Evolutionary conservation across 2,888 invertebrate species (phyloP), one percentile per base, ranked within the genome.

Genomic region (Noctua fimbriata): DNA sequence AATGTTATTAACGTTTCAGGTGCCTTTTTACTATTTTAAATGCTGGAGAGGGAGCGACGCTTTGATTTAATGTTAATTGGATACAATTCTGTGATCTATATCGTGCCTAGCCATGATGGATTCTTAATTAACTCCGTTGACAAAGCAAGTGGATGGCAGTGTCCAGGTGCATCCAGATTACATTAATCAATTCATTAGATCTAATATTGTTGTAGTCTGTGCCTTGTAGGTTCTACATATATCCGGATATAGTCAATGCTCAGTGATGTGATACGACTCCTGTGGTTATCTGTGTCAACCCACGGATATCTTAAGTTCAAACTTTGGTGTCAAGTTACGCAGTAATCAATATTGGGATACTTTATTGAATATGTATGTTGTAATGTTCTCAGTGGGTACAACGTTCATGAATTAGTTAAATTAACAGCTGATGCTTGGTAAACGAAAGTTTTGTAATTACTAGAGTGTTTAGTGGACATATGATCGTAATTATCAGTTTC

Each of bases 61-160:
- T 75, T 78, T 82, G 69, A 73, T 79, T 75, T 28, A 69, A 76
- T 78, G 65, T 44, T 69, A 76, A 78, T 74, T 55, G 74, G 21
- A 74, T 66, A 71, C 73, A 69, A 81, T 49, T 52, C 32, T 24
- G 58, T 36, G n/a, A 49, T 65, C 7, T 78, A n/a, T 52, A 41
- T 55, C 44, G 44, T 58, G 47, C 14, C 41, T 65, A 41, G 69
- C 58, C 49, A 71, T 78, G 65, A 79, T 76, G 21, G 65, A 74
- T 83, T 74, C 60, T 78, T 78, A 87, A 88, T 88, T 86, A 88
- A 86, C 79, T 86, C 44, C 32, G 36, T 76, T 69, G 78, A 86
- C 78, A 77, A 86, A 84, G 84, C 81, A 80, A 78, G 83, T 79
- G 75, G 41, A 76, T 67, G 36, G 18, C 58, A 67, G 63, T 76